Evolutionary conservation across 2,888 invertebrate species (phyloP).

Genomic region (Hirtodrosophila duncani): DNA sequence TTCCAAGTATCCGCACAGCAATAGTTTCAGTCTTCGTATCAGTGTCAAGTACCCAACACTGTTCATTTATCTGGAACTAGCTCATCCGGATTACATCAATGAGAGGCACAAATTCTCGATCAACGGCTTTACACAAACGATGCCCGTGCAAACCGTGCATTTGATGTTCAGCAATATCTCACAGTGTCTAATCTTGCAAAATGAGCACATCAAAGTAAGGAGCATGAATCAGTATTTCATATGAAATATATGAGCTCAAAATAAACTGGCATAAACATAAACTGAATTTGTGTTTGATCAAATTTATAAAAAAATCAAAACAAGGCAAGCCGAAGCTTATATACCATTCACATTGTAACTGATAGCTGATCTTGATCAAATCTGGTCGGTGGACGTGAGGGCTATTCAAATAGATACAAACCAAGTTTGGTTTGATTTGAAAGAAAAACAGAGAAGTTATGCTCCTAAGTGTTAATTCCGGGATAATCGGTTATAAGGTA

Average conservation of each 20-base stretch:
- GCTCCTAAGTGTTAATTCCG: no score
- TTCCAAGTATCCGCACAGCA: constrained; percentile 18
- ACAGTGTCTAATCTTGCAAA: constrained; percentile 46
- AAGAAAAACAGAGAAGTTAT: no score
- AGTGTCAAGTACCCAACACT: constrained; percentile 70
- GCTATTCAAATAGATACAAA: no score
- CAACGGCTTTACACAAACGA: constrained; percentile 76
- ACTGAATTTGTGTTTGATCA: no score
- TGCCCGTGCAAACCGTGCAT: constrained; percentile 68
- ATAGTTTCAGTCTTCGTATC: constrained; percentile 63
- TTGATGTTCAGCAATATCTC: constrained; percentile 58
- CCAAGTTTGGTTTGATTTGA: no score
- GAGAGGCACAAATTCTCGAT: constrained; percentile 68
- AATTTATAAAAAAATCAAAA: constrained; percentile 1
- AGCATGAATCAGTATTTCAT: constrained; percentile 73
- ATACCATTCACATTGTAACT: no score
- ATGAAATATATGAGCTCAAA: constrained; percentile 1
- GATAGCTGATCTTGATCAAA: no score
- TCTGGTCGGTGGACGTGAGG: no score
- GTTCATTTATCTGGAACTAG: constrained; percentile 74
- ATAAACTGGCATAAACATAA: no score
- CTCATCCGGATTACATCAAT: constrained; percentile 33
- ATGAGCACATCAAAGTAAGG: constrained; percentile 53
- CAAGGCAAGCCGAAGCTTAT: no score
- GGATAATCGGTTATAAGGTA: no score